Conservation (phyloP, 2,113 vertebrate species). For the Pollimyrus isidori region DNA sequence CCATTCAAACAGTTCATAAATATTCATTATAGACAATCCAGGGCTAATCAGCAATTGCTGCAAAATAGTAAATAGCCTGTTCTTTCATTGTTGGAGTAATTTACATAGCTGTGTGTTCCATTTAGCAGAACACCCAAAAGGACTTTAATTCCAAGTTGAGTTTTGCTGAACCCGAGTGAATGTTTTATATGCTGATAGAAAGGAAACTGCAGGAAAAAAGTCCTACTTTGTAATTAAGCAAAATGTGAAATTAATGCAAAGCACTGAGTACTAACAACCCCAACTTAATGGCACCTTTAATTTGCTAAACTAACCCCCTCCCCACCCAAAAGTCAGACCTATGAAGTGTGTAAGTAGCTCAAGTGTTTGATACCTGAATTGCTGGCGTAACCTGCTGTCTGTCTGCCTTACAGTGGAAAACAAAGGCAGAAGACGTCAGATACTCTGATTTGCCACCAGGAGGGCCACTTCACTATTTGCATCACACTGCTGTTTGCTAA, state of each 20-base stretch:
- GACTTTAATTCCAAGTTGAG: conserved; percentile 23
- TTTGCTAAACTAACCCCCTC: not conserved
- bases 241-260: conserved; percentile 14
- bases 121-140: conserved; percentile 20
- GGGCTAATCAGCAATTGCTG: conserved; percentile 25
- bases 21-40: conserved; percentile 27
- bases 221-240: conserved; percentile 34
- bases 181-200: conserved; percentile 45
- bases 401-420: not conserved
- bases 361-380: not conserved
- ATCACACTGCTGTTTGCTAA: not conserved
- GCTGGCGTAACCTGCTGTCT: not conserved
- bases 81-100: conserved; percentile 20
- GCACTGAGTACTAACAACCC: not conserved
- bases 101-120: conserved; percentile 33
- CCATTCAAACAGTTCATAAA: conserved; percentile 23
- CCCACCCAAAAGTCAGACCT: not conserved
- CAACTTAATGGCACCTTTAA: not conserved
- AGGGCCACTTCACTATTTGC: not conserved
- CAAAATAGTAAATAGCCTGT: conserved; percentile 19
- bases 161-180: conserved; percentile 41
- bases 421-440: not conserved
- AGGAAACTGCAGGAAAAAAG: conserved; percentile 40
- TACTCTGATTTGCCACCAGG: not conserved
- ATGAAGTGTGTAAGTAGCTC: not conserved